phyloP scores from a whole-genome alignment of 2,888 invertebrate genomes.

The Caenorhabditis doughertyi region DNA sequence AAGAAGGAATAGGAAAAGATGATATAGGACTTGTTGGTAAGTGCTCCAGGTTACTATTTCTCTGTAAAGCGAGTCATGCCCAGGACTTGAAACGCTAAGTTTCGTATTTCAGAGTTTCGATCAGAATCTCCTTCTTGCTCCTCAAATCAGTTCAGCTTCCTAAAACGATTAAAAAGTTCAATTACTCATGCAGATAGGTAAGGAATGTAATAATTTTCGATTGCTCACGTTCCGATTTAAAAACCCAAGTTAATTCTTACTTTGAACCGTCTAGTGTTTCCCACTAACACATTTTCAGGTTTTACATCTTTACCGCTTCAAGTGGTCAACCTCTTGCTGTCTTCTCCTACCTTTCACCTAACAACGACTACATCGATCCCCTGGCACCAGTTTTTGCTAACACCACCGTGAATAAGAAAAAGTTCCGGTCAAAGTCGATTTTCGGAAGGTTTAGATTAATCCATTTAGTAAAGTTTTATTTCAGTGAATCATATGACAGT shows the following conservation, averaged over 20 bases:
- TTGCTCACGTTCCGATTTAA: neutral
- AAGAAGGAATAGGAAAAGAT: conserved; percentile 39
- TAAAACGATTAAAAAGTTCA: conserved; percentile 62
- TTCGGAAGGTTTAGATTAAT: conserved; percentile 64
- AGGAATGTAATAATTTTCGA: neutral
- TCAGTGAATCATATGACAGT: neutral
- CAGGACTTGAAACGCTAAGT: neutral
- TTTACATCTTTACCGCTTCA: conserved; percentile 60
- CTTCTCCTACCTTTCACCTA: conserved; percentile 60
- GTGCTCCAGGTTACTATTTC: neutral
- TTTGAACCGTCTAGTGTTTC: neutral
- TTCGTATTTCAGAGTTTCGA: conserved; percentile 37
- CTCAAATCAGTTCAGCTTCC: conserved; percentile 62
- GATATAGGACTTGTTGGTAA: conserved; percentile 48
- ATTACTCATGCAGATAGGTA: conserved; percentile 69
- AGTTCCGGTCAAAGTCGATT: conserved; percentile 63
- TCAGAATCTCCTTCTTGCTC: conserved; percentile 56
- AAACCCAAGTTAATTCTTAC: conserved; percentile 12
- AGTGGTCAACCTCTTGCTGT: conserved; percentile 60
- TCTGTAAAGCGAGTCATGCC: too few species aligned
- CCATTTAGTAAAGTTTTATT: neutral
- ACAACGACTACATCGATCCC: conserved; percentile 44
- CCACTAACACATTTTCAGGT: conserved; percentile 61
- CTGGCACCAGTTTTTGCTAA: conserved; percentile 49
- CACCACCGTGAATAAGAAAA: conserved; percentile 39